phyloP scores from a whole-genome alignment of 2,113 vertebrate genomes.

The Jacana jacana region DNA sequence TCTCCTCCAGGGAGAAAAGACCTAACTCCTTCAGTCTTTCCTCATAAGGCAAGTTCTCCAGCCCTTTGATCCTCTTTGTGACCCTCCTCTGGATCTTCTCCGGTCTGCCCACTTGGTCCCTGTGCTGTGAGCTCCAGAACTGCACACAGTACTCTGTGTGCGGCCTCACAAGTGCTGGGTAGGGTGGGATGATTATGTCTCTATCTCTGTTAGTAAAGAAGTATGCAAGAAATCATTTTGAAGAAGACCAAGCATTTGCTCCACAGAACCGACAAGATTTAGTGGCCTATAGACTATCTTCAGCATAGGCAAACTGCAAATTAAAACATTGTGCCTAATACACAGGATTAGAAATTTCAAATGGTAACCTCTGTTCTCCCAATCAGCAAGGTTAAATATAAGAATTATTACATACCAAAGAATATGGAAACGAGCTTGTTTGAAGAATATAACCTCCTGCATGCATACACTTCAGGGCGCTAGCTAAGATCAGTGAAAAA shows the following conservation, averaged over 20 bases:
- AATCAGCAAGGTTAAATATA: neutral
- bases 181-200: neutral
- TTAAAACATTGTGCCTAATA: neutral
- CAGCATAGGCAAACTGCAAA: neutral
- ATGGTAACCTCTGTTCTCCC: neutral
- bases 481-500: neutral
- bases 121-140: neutral
- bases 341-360: neutral
- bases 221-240: neutral
- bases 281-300: neutral
- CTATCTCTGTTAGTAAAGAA: neutral
- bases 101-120: neutral
- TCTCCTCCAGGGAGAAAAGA: neutral
- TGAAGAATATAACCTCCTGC: slow-evolving; percentile 47
- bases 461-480: neutral
- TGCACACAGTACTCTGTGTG: neutral
- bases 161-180: neutral
- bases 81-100: neutral
- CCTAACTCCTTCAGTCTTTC: neutral
- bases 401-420: slow-evolving; percentile 68
- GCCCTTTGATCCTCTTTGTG: neutral
- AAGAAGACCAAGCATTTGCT: neutral
- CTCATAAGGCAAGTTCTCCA: neutral
- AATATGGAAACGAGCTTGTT: slow-evolving; percentile 4
- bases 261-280: neutral